These are phyloP conservation scores for Mola mola DNA, from an alignment of 2,113 vertebrate genomes.

Conservation along the genomic window DNA sequence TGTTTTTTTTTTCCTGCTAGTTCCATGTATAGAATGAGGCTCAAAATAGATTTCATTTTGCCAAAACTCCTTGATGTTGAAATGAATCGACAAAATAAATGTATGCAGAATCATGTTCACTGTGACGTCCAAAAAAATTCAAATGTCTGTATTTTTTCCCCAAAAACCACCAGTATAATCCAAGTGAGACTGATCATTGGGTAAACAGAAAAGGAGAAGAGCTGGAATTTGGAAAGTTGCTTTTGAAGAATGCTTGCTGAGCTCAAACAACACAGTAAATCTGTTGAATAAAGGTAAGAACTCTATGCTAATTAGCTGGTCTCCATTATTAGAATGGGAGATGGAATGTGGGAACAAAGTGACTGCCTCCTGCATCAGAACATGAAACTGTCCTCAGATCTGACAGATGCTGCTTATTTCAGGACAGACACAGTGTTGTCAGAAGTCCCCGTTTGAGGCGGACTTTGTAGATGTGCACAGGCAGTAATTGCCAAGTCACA, in stretches of 20 bases:
- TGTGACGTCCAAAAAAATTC: slow-evolving; percentile 33
- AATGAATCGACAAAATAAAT: slow-evolving; percentile 30
- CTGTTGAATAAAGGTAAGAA: slow-evolving; percentile 76
- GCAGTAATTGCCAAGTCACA: slow-evolving; percentile 84
- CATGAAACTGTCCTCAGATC: slow-evolving; percentile 84
- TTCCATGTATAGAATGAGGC: slow-evolving; percentile 27
- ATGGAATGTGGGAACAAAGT: slow-evolving; percentile 82
- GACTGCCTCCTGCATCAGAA: slow-evolving; percentile 78
- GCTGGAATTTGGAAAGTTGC: slow-evolving; percentile 61
- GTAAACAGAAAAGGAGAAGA: slow-evolving; percentile 51
- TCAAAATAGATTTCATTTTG: slow-evolving; percentile 18
- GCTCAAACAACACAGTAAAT: slow-evolving; percentile 71
- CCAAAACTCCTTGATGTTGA: slow-evolving; percentile 12
- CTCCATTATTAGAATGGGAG: slow-evolving; percentile 82
- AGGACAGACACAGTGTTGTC: slow-evolving; percentile 77
- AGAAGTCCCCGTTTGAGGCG: slow-evolving; percentile 81
- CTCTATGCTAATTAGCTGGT: slow-evolving; percentile 81
- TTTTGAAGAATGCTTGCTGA: slow-evolving; percentile 70
- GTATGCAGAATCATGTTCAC: slow-evolving; percentile 14
- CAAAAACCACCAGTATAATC: slow-evolving; percentile 41
- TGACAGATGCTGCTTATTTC: slow-evolving; percentile 85
- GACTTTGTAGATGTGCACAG: slow-evolving; percentile 79
- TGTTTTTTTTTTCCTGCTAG: not conserved
- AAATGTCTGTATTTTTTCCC: slow-evolving; percentile 4
- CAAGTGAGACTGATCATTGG: slow-evolving; percentile 57